Percentiles rank a stretch among this genome's conserved stretches.
Conservation (phyloP, 2,797 vertebrate genomes). For the Sebastes aleutianus region DNA sequence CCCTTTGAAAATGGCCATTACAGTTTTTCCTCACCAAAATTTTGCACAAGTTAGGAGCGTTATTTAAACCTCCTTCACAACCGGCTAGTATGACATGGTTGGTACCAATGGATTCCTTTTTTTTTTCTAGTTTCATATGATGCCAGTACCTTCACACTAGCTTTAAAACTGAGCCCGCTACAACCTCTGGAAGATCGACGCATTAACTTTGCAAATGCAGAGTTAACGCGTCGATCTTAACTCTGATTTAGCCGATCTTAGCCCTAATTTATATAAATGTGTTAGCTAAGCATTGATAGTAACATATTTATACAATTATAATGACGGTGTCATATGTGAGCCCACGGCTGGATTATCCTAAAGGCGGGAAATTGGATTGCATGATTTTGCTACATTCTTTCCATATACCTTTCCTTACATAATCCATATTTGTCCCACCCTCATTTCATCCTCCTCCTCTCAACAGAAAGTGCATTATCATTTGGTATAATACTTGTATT, state of each 20-base stretch:
- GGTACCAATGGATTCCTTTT: too few species aligned
- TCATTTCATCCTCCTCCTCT: neutral
- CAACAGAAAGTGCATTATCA: neutral
- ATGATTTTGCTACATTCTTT: neutral
- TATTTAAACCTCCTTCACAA: too few species aligned
- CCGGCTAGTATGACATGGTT: too few species aligned
- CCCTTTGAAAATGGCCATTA: too few species aligned
- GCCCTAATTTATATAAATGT: neutral
- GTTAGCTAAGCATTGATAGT: neutral
- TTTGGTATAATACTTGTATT: neutral
- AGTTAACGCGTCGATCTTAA: too few species aligned
- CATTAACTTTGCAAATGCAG: too few species aligned
- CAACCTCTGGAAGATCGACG: accelerated
- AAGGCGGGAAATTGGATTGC: neutral
- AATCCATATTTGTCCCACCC: neutral
- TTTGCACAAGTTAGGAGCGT: too few species aligned
- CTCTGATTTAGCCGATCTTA: too few species aligned
- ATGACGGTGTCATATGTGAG: neutral
- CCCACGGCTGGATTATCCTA: neutral
- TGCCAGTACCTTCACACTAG: too few species aligned
- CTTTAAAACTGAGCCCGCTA: too few species aligned
- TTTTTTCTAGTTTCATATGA: accelerated
- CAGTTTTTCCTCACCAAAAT: too few species aligned
- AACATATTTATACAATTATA: neutral
- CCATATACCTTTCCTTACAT: neutral